These are phyloP conservation scores for Cherax quadricarinatus DNA, from an alignment of 1,140 invertebrate genomes.

Conservation along the genomic window DNA sequence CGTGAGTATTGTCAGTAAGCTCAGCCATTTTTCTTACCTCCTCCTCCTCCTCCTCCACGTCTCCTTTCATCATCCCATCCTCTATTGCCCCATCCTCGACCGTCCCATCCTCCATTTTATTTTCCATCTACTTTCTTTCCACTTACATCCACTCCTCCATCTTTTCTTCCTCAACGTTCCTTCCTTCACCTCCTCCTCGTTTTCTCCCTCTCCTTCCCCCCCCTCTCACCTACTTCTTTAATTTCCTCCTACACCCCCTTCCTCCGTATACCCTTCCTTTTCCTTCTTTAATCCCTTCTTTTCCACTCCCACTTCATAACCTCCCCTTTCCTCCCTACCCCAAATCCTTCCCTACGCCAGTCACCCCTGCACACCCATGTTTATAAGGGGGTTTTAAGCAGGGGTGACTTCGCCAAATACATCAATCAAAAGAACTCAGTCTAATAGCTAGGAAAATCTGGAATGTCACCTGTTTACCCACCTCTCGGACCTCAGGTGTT, in stretches of 20 bases:
- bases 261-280: not conserved
- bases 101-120: not conserved
- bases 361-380: not conserved
- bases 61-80: not conserved
- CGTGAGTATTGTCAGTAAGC: slow-evolving; percentile 24
- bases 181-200: not conserved
- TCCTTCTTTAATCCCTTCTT: too few relatives aligned
- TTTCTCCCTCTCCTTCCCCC: not conserved
- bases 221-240: not conserved
- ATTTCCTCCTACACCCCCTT: too few relatives aligned
- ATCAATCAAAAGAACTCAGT: slow-evolving; percentile 43
- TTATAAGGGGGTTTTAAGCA: too few relatives aligned
- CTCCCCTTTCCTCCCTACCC: not conserved
- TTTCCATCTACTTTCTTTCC: too few relatives aligned
- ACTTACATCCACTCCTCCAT: not conserved
- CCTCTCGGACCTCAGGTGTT: slow-evolving; percentile 38
- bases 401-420: slow-evolving; percentile 48
- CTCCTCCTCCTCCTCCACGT: not conserved
- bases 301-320: too few relatives aligned
- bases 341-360: not conserved
- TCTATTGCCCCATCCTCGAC: not conserved
- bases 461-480: not conserved
- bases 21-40: not conserved
- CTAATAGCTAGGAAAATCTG: slow-evolving; percentile 48
- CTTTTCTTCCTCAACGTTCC: not conserved